Base-by-base conservation (phyloP, 2,113 vertebrate genomes). In the Chaetops frenatus region DNA sequence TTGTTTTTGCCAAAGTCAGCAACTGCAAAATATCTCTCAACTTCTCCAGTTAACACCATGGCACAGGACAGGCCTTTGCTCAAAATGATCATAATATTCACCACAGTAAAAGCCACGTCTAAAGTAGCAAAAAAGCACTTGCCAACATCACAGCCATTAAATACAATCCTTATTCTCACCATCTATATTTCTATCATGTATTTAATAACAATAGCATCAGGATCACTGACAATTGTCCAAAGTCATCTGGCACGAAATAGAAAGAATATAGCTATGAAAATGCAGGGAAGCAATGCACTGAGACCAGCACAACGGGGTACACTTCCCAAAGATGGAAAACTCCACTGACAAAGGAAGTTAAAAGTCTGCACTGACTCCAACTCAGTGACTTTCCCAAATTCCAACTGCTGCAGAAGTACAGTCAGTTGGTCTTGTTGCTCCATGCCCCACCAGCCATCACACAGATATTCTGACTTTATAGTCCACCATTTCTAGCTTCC, bases 1-100 rank as follows among this genome's bases (percentile, higher is more conserved):
- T 64, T 95, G 86, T 90, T 94, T 95, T 88, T 96, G 96, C 96
- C 96, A 96, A 96, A 97, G 92, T 93, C 94, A 96, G 93, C 92
- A 93, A 96, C 71, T 88, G 60, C 91, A 78, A 90, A 95, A 80
- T 50, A 29, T 69, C 66, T 92, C 85, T 94, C 88, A 93, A 64
- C 86, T 86, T 88, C 88, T 94, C 64, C 94, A 86, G 79, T 61
- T 81, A 70, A 53, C 78, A 92, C 44, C 71, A 74, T 9, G 36
- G 92, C 74, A 70, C 76, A 90, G 61, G 9, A 66, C 50, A 88
- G 60, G 71, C 65, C 92, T 91, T 64, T 74, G 72, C 92, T 74
- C 79, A 48, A 78, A 67, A 57, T 4, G 28, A 92, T 71, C 44
- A 10, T 14, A n/a, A 10, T 14, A n/a, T 36, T 84, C n/a, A 45